Percentiles rank a stretch among this genome's conserved stretches.
Evolutionary conservation across 2,797 vertebrate species (phyloP).

Genomic region (Lagorchestes hirsutus): DNA sequence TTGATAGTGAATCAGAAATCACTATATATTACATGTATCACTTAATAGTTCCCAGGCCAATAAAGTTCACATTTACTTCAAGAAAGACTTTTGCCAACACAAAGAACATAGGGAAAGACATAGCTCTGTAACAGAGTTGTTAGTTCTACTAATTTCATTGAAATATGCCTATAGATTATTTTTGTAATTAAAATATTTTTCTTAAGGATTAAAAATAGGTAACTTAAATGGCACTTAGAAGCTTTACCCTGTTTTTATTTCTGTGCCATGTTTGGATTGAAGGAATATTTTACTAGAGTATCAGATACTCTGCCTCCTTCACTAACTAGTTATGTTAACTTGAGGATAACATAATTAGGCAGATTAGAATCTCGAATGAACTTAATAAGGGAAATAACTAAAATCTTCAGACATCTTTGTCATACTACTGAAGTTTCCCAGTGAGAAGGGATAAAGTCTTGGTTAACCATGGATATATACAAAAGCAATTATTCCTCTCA

Average conservation of each 20-base stretch:
- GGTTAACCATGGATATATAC: not conserved
- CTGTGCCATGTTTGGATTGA: constrained; percentile 42
- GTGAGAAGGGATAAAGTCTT: not conserved
- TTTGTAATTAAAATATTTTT: not conserved
- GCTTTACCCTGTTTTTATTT: constrained; percentile 10
- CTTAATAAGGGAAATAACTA: not conserved
- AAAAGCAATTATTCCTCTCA: constrained; percentile 15
- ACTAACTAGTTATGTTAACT: constrained; percentile 19
- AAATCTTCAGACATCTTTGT: not conserved
- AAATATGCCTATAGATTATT: not conserved
- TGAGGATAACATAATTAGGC: not conserved
- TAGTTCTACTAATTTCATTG: not conserved
- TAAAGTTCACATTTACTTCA: not conserved
- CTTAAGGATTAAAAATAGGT: not conserved
- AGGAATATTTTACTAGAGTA: not conserved
- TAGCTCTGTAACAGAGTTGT: not conserved
- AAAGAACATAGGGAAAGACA: constrained; percentile 9
- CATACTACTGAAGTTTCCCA: not conserved
- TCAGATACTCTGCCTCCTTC: not conserved
- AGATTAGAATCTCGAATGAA: not conserved
- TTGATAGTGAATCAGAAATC: constrained; percentile 36
- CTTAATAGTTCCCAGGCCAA: constrained; percentile 19
- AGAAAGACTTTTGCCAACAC: not conserved
- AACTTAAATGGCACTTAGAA: constrained; percentile 11
- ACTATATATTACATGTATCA: constrained; percentile 47